Evolutionary conservation across 1,140 invertebrate genomes (phyloP), one percentile per base, ranked within the genome.

Genomic region (Brachionus paranguensis): DNA sequence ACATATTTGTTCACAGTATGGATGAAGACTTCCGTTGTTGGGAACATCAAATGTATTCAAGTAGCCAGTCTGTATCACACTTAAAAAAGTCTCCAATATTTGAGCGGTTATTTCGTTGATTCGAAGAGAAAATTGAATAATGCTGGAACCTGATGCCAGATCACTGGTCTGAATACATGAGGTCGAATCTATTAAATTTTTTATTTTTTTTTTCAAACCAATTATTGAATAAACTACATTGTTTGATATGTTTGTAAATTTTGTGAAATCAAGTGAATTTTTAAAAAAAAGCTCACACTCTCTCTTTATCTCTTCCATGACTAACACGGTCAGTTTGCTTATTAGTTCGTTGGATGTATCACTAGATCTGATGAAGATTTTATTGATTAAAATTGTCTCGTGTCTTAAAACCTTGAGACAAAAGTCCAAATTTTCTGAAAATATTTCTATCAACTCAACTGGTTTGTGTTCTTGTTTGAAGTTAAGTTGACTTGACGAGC

Each of bases 281-380:
- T 43, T 64, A 55, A 81, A 81, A 81, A 81, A 81, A 17, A 60
- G 20, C 33, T 81, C 78, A 27, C 53, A 68, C 17, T 81, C 78
- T 37, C 60, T 68, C 27, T 81, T 24, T 17, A 81, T 68, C 20
- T 81, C 37, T 27, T 81, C 78, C 20, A 81, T 64, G 11, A 81
- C 53, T 10, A 64, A 41, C 10, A 81, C 27, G 24, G 78, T 81
- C 2, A 81, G 24, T 37, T 81, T 81, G 37, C 78, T 81, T 14
- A 60, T 27, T 1, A 81, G 24, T 7, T 81, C 78, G 20, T 24
- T 64, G n/a, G 20, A 24, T 29, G 78, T 33, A 8, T 81, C 78
- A 20, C 5, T 10, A 20, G 78, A 81, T 3, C 43, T 81, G 7
- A 50, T 7, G 20, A 64, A 81, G 14, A 81, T 81, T 64, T 64